Evolutionary conservation across 2,888 invertebrate species (phyloP).

Genomic region (Unio pictorum): DNA sequence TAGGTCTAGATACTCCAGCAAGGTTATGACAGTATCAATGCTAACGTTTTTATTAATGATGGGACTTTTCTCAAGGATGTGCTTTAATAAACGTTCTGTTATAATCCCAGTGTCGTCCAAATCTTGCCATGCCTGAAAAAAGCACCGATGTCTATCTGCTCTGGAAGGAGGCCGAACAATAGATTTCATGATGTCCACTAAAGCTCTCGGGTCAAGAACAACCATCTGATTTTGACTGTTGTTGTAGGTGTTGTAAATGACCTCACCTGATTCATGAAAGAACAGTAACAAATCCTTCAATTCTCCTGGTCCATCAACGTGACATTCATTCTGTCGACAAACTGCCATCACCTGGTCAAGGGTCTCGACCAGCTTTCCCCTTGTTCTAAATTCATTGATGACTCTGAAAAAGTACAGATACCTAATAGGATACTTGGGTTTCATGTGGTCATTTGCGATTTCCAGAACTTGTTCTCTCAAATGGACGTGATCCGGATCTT

Average conservation of each 20-base stretch:
- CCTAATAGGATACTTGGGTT: slow-evolving; percentile 30
- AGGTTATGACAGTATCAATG: slow-evolving; percentile 8
- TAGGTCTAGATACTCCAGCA: slow-evolving; percentile 24
- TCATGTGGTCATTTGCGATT: slow-evolving; percentile 17
- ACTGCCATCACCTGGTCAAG: slow-evolving; percentile 16
- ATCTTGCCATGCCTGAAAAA: slow-evolving; percentile 22
- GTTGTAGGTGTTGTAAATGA: slow-evolving; percentile 36
- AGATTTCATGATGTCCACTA: slow-evolving; percentile 34
- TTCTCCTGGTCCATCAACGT: slow-evolving; percentile 20
- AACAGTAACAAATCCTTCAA: slow-evolving; percentile 33
- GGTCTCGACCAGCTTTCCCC: slow-evolving; percentile 21
- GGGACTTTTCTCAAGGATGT: slow-evolving; percentile 18
- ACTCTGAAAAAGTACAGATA: slow-evolving; percentile 40
- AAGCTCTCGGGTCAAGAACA: slow-evolving; percentile 35
- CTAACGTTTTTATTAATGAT: slow-evolving; percentile 13
- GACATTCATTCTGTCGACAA: slow-evolving; percentile 26
- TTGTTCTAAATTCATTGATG: slow-evolving; percentile 27
- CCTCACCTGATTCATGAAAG: slow-evolving; percentile 38
- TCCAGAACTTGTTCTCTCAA: slow-evolving; percentile 18
- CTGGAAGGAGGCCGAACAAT: slow-evolving; percentile 21
- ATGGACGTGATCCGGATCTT: slow-evolving; percentile 30
- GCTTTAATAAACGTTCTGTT: slow-evolving; percentile 14
- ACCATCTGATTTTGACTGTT: slow-evolving; percentile 37
- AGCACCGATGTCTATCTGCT: slow-evolving; percentile 14
- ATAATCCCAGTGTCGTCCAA: slow-evolving; percentile 19